Base-by-base conservation (phyloP, 2,113 vertebrate genomes). In the Podarcis raffonei region DNA sequence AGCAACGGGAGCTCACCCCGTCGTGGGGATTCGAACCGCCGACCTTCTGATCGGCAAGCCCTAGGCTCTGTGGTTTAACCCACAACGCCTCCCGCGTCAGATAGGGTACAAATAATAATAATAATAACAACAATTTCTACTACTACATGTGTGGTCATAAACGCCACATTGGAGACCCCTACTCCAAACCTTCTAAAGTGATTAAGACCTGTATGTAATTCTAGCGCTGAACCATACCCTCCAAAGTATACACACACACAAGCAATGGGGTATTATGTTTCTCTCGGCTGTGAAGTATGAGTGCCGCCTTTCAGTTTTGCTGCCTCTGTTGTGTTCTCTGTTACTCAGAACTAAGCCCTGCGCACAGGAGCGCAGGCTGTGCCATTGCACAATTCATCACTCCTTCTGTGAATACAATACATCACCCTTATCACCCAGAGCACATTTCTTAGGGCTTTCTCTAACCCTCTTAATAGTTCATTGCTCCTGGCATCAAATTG, bases 361-460 rank as follows among this genome's bases (percentile, higher is more conserved):
- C 20, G 2, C 65, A 22, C 23, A 75, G 48, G 23, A 80, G 59
- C 12, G 20, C 7, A 30, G 35, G 72, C 25, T 18, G 18, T 11
- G 35, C 39, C 68, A 65, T 22, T 62, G 62, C 69, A 23, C 22
- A 35, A 83, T 88, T 66, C 72, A 83, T 42, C 37, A 66, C 80
- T 32, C 30, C 86, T 87, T 53, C 57, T 65, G 71, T n/a, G 35
- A 74, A 75, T 75, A 87, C 27, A 74, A 65, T 74, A 76, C 37
- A 62, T 88, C 59, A 65, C 57, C 27, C 35, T 83, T 88, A 66
- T 88, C 69, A 66, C 39, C 37, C 53, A 82, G 83, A 88, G 57
- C 80, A 88, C 87, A 83, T 88, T 83, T 88, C 86, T 83, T 74
- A 48, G 87, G 22, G 57, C 53, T 65, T 88, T 88, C 86, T 88